phyloP scores from a whole-genome alignment of 2,888 invertebrate genomes.

The Lordiphosa fenestrarum region DNA sequence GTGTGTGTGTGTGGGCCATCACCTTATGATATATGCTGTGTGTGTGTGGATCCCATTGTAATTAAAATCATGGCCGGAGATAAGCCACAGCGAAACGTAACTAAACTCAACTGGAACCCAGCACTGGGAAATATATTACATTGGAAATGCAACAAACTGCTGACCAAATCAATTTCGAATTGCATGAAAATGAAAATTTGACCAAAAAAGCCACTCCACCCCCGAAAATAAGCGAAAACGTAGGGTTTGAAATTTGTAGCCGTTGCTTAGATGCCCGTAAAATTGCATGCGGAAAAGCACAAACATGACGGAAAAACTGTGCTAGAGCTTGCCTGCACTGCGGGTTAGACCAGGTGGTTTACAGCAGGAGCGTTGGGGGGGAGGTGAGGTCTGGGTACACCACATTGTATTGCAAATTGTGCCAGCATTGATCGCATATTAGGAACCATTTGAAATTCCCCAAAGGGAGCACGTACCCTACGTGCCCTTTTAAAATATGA shows the following conservation, averaged over 20 bases:
- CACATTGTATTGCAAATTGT: conserved; percentile 31
- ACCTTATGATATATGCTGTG: conserved; percentile 10
- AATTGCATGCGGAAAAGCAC: conserved; percentile 51
- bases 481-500: conserved; percentile 23
- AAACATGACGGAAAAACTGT: conserved; percentile 26
- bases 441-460: conserved; percentile 31
- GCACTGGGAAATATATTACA: conserved; percentile 25
- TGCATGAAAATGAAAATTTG: conserved; percentile 29
- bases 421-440: conserved; percentile 44
- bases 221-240: conserved; percentile 15
- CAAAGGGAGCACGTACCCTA: conserved; percentile 5
- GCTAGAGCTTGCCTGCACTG: conserved; percentile 11
- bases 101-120: neutral
- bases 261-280: conserved; percentile 52
- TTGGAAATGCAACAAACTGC: conserved; percentile 37
- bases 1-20: conserved; percentile 1
- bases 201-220: neutral
- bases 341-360: conserved; percentile 1
- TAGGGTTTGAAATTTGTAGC: conserved; percentile 41
- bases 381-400: too few relatives aligned
- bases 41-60: conserved; percentile 5
- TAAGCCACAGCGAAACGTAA: conserved; percentile 17
- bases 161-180: conserved; percentile 53
- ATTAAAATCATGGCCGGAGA: conserved; percentile 9
- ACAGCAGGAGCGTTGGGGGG: too few relatives aligned